A percentile compares a stretch with the other conserved stretches of the same genome.
These are phyloP conservation scores for Yoshiicerus persimilis DNA, from an alignment of 1,140 invertebrate genomes.

Conservation along the genomic window DNA sequence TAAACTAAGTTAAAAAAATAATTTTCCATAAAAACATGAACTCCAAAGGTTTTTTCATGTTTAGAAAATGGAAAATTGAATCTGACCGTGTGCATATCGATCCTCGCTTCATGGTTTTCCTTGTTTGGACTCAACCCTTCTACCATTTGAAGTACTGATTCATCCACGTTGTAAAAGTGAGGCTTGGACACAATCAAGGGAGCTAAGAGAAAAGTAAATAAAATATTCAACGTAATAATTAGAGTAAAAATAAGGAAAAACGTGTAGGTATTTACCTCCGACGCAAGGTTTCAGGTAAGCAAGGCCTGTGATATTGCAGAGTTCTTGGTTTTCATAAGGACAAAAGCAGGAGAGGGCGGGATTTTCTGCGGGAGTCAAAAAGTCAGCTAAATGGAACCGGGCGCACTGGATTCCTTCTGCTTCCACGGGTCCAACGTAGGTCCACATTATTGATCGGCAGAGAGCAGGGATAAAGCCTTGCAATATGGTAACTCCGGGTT, in stretches of 20 bases:
- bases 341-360: conserved; percentile 24
- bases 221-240: neutral
- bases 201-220: neutral
- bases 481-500: neutral
- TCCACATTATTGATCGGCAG: neutral
- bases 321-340: neutral
- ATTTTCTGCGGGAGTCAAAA: neutral
- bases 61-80: neutral
- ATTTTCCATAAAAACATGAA: neutral
- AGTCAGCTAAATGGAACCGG: neutral
- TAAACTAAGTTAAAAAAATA: neutral
- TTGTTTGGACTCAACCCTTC: neutral
- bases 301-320: conserved; percentile 22
- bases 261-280: neutral
- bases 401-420: neutral
- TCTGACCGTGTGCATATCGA: conserved; percentile 17
- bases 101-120: neutral
- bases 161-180: conserved; percentile 28
- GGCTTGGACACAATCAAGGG: conserved; percentile 12
- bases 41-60: neutral
- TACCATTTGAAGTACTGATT: neutral
- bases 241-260: neutral
- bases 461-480: neutral
- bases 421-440: neutral
- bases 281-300: neutral